Base-by-base conservation (phyloP, 2,113 vertebrate species). In the Odocoileus hemionus region DNA sequence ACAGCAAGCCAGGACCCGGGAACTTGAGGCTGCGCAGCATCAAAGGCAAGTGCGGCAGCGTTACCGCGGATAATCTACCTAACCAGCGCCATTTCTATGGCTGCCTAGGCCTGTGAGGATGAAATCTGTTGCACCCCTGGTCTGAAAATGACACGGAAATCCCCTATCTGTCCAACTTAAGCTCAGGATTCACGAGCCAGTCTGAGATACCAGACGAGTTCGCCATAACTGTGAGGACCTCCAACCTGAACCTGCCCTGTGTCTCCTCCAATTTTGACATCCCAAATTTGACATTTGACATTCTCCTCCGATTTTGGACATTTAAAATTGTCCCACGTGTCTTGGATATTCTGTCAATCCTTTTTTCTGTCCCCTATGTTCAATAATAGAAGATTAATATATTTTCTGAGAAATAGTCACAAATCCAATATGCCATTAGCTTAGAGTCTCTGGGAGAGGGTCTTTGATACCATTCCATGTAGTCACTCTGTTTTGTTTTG, bases 351-450 rank as follows among this genome's bases (percentile, higher is more conserved):
- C 58, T 61, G 58, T 61, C 28, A 61, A 61, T 6, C 28, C 58
- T 30, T 15, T 30, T 61, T 30, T 61, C 58, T 61, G 58, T 61
- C 58, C 58, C 58, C 58, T 61, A 61, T 30, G 12, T 28, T 30
- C 28, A 61, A 61, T 30, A 61, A 61, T 6, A 61, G 58, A 60
- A 60, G 12, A 30, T 61, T 61, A 61, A 61, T 15, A 15, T 45
- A 76, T 70, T 86, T 90, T 88, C 39, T 91, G 36, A 93, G 15
- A 45, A 95, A 82, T 30, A 45, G 13, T 58, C 19, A 28, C 28
- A 67, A 58, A 82, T 74, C n/a, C 47, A 95, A 89, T 43, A 79
- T 58, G 15, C n/a, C 15, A 43, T 45, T 96, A 91, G 50, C 28
- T 89, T 43, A 30, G n/a, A 4, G 25, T 57, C 21, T 28, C 83